Evolutionary conservation across 30 jellyfish, hydroid and myxozoan genomes (phyloP).

Genomic region (Aurelia coerulea): DNA sequence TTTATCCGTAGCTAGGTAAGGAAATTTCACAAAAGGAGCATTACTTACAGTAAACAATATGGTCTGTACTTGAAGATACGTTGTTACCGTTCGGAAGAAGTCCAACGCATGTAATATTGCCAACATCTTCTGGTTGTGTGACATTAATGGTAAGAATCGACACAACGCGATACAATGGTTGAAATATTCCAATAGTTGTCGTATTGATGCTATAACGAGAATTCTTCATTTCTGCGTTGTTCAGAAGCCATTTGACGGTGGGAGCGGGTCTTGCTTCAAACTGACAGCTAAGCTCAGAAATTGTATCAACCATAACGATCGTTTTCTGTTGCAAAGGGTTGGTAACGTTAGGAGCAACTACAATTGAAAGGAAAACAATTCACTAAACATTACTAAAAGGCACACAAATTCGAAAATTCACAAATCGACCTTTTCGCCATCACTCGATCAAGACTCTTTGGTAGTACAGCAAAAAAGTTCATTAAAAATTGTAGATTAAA

Average conservation of each 20-base stretch:
- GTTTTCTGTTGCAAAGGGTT: slow-evolving; percentile 8
- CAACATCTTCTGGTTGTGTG: slow-evolving; percentile 65
- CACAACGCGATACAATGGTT: slow-evolving; percentile 10
- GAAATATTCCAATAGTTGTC: slow-evolving; percentile 26
- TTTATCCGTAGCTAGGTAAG: too few relatives aligned
- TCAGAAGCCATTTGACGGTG: slow-evolving; percentile 53
- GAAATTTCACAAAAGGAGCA: too few relatives aligned
- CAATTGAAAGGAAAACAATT: not conserved
- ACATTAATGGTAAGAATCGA: slow-evolving; percentile 30
- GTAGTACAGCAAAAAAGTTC: too few relatives aligned
- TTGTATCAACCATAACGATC: slow-evolving; percentile 20
- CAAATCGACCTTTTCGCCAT: too few relatives aligned
- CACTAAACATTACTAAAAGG: too few relatives aligned
- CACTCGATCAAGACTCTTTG: too few relatives aligned
- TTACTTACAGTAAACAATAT: slow-evolving; percentile 72
- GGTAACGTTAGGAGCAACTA: slow-evolving; percentile 67
- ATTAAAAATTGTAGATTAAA: too few relatives aligned
- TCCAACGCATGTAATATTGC: slow-evolving; percentile 52
- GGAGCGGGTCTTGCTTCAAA: slow-evolving; percentile 71
- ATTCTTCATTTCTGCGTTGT: slow-evolving; percentile 24
- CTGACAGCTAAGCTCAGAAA: slow-evolving; percentile 34
- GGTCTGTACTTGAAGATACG: slow-evolving; percentile 23
- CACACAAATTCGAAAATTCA: too few relatives aligned
- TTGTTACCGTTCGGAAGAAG: slow-evolving; percentile 16
- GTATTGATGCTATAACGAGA: slow-evolving; percentile 49